These are phyloP conservation scores for Colossoma macropomum DNA, from an alignment of 2,113 vertebrate genomes.

Conservation along the genomic window DNA sequence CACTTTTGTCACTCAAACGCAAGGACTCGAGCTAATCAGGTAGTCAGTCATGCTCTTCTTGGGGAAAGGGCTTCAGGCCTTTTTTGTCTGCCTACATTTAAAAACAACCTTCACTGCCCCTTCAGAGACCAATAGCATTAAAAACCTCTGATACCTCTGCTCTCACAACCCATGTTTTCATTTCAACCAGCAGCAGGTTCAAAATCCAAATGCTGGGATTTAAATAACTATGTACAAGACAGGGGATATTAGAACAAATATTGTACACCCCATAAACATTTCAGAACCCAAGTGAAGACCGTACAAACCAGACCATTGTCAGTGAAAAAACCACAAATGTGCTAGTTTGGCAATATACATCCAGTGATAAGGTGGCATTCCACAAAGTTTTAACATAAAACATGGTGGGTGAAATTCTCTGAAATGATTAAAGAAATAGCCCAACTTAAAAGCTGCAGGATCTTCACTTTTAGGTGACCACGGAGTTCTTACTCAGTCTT, in stretches of 20 bases:
- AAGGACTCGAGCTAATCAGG: conserved; percentile 40
- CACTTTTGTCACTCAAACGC: conserved; percentile 8
- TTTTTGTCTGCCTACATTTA: neutral
- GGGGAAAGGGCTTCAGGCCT: neutral
- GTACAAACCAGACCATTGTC: conserved; percentile 33
- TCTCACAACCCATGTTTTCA: conserved; percentile 36
- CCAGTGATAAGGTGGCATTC: conserved; percentile 53
- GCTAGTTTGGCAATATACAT: conserved; percentile 30
- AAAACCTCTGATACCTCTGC: conserved; percentile 21
- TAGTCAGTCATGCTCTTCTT: conserved; percentile 21
- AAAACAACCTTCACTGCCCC: conserved; percentile 35
- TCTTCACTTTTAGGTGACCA: neutral
- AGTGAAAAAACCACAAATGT: conserved; percentile 37
- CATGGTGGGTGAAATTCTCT: conserved; percentile 38
- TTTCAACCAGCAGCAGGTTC: conserved; percentile 24
- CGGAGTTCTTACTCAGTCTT: conserved; percentile 39
- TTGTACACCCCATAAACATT: conserved; percentile 42
- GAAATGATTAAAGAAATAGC: conserved; percentile 53
- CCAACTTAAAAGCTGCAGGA: conserved; percentile 29
- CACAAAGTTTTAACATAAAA: conserved; percentile 60
- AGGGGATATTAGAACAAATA: conserved; percentile 16
- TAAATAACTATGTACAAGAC: conserved; percentile 26
- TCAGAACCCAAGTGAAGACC: conserved; percentile 51
- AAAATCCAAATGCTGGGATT: conserved; percentile 30
- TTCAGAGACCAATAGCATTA: conserved; percentile 30